Evolutionary conservation across 1,140 invertebrate genomes (phyloP).

Genomic region (Dolichoris vasculosae): DNA sequence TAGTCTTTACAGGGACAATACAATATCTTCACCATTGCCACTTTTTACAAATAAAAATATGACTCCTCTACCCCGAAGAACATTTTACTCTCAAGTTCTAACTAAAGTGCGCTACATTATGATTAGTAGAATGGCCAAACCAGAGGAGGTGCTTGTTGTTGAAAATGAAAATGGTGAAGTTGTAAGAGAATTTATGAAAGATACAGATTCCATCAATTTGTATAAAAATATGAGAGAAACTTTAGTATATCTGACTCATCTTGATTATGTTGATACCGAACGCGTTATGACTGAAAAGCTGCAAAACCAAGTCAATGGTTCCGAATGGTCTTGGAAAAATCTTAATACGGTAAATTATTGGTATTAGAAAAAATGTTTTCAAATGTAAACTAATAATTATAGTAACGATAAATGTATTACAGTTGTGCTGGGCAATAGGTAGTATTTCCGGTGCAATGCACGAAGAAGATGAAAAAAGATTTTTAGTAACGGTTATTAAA

Average conservation of each 20-base stretch:
- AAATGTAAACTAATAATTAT: conserved; percentile 8
- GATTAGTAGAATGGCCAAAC: conserved; percentile 99
- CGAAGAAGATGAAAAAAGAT: conserved; percentile 99
- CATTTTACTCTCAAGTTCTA: conserved; percentile 86
- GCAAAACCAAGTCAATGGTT: conserved; percentile 98
- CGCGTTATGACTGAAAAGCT: conserved; percentile 99
- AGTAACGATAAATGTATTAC: conserved; percentile 51
- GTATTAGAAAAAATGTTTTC: conserved; percentile 23
- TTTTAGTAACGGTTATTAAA: conserved; percentile 99
- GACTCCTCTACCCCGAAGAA: conserved; percentile 74
- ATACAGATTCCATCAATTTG: conserved; percentile 99
- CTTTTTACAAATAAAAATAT: conserved; percentile 70
- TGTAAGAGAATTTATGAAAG: conserved; percentile 99
- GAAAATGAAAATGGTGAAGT: conserved; percentile 99
- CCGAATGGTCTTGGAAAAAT: conserved; percentile 99
- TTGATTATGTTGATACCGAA: conserved; percentile 98
- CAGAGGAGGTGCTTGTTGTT: conserved; percentile 99
- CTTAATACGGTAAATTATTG: conserved; percentile 87
- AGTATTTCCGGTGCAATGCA: conserved; percentile 99
- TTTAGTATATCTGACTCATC: conserved; percentile 98
- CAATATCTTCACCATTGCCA: conserved; percentile 69
- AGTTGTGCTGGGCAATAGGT: conserved; percentile 99
- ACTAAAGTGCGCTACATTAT: conserved; percentile 97
- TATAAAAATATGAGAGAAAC: conserved; percentile 99
- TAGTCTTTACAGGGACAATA: conserved; percentile 91